Evolutionary conservation across 2,888 invertebrate genomes (phyloP).

Genomic region (Nemurella pictetii): DNA sequence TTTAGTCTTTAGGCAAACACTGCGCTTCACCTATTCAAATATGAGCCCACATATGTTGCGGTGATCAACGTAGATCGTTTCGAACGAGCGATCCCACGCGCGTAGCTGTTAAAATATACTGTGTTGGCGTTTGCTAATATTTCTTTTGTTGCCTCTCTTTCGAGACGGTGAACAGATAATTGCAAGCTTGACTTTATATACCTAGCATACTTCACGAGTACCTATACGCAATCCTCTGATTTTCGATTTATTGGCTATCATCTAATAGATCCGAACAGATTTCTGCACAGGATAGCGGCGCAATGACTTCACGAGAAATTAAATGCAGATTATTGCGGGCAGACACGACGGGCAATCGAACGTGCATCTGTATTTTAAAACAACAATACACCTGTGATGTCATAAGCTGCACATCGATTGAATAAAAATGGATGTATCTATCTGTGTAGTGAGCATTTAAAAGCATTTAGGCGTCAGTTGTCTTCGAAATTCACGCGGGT

Average conservation of each 20-base stretch:
- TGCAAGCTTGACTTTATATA: neutral
- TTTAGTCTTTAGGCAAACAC: too few species aligned
- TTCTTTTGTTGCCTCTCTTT: neutral
- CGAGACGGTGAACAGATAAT: neutral
- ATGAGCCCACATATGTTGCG: neutral
- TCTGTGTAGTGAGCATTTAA: neutral
- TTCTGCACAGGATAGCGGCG: neutral
- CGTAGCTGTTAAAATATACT: neutral
- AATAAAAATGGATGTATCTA: neutral
- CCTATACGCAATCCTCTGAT: neutral
- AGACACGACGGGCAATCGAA: neutral
- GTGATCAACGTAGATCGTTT: neutral
- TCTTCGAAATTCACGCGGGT: neutral
- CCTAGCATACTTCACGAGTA: neutral
- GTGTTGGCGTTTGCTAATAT: neutral
- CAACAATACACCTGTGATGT: neutral
- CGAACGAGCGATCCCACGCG: neutral
- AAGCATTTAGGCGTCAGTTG: neutral
- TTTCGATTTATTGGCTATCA: neutral
- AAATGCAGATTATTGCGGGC: neutral
- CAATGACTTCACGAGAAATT: neutral
- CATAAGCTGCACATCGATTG: neutral
- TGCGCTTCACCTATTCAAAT: neutral
- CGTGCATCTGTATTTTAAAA: neutral
- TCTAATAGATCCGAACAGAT: neutral